These are phyloP conservation scores for Tribolium madens DNA, from an alignment of 1,140 invertebrate genomes.

Conservation along the genomic window DNA sequence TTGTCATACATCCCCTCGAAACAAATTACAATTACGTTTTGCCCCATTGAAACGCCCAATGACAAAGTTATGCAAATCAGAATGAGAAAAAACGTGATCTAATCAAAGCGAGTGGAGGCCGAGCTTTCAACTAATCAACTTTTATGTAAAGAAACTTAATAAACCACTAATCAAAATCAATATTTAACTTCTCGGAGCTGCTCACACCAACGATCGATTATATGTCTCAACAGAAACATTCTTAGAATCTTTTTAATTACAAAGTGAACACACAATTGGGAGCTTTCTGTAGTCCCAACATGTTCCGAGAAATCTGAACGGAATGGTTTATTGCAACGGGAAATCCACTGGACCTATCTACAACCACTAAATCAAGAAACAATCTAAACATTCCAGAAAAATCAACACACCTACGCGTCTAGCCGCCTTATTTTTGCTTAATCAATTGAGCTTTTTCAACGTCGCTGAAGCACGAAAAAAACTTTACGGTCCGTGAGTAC, in stretches of 20 bases:
- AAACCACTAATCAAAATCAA: conserved; percentile 2
- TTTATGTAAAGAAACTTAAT: not conserved
- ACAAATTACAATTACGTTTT: conserved; percentile 6
- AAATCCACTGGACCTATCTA: conserved; percentile 6
- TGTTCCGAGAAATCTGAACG: conserved; percentile 25
- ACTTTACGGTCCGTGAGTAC: no score
- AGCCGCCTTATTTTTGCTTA: not conserved
- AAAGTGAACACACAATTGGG: not conserved
- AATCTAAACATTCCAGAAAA: not conserved
- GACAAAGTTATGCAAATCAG: not conserved
- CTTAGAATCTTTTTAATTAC: conserved; percentile 27
- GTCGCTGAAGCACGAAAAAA: no score
- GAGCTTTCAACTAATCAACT: no score
- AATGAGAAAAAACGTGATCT: not conserved
- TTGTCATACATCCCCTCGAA: conserved; percentile 3
- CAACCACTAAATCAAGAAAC: conserved; percentile 10
- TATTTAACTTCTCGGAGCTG: not conserved
- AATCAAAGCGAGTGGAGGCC: not conserved
- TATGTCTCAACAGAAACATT: not conserved
- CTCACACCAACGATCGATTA: not conserved
- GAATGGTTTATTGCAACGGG: conserved; percentile 26
- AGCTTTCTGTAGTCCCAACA: not conserved
- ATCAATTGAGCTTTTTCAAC: conserved; percentile 2
- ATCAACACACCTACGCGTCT: not conserved
- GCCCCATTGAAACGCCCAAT: not conserved